These are phyloP conservation scores for Variabilichromis moorii DNA, from an alignment of 2,113 vertebrate species.

Conservation along the genomic window DNA sequence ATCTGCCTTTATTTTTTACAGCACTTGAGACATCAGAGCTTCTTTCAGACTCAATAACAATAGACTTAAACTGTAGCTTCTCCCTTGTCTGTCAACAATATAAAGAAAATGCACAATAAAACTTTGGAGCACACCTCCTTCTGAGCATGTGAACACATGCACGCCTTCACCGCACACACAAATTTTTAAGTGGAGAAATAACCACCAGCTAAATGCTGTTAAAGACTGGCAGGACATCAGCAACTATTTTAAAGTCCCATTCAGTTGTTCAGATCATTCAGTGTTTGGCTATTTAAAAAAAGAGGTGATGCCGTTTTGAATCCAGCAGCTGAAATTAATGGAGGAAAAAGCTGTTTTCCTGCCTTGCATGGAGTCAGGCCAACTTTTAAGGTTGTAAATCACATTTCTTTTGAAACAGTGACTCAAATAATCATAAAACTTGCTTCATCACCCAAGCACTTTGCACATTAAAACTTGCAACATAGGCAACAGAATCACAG, in stretches of 20 bases:
- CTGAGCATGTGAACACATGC: neutral
- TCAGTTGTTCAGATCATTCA: neutral
- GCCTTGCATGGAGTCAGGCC: neutral
- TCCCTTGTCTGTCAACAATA: neutral
- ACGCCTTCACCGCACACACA: neutral
- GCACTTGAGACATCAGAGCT: neutral
- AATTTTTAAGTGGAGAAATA: neutral
- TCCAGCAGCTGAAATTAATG: neutral
- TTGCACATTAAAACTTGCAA: neutral
- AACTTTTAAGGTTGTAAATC: neutral
- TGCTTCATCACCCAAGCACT: neutral
- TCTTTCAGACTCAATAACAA: neutral
- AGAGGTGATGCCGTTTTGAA: neutral
- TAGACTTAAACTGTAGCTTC: neutral
- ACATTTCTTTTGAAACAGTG: neutral
- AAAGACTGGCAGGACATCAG: neutral
- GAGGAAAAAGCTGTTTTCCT: neutral
- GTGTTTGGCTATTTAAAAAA: neutral
- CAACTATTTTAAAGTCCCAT: neutral
- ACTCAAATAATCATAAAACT: neutral
- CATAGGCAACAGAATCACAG: neutral
- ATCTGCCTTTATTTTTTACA: neutral
- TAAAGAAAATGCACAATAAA: neutral
- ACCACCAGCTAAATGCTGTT: neutral
- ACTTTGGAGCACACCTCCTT: neutral